Percentiles rank a stretch among this genome's conserved stretches.
Evolutionary conservation across 2,888 invertebrate genomes (phyloP).

Genomic region (Coenonympha arcania): DNA sequence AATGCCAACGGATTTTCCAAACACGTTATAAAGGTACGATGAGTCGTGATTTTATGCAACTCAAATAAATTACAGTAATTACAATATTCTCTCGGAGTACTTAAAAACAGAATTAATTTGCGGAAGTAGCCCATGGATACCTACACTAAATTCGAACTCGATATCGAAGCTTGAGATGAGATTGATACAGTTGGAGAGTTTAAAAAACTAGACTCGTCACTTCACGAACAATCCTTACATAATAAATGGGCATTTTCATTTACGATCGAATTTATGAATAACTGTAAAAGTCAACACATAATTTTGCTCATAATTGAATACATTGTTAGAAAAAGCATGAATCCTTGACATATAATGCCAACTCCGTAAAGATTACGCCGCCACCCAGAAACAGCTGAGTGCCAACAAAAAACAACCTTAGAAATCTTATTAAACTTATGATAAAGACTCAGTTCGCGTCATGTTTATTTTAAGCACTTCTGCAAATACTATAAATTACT

Average conservation of each 20-base stretch:
- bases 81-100: background rate
- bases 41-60: background rate
- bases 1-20: constrained; percentile 9
- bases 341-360: background rate
- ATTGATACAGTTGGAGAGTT: too few species aligned
- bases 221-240: too few species aligned
- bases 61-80: background rate
- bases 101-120: too few species aligned
- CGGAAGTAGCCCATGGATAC: too few species aligned
- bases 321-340: background rate
- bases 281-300: too few species aligned
- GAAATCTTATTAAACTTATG: background rate
- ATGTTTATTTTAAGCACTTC: background rate
- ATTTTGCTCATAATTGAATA: background rate
- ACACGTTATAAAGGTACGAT: constrained; percentile 6
- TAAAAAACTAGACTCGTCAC: too few species aligned
- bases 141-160: too few species aligned
- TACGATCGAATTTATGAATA: too few species aligned
- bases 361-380: background rate
- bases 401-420: constrained; percentile 2
- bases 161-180: too few species aligned
- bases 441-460: background rate
- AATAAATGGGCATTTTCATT: too few species aligned
- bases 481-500: background rate
- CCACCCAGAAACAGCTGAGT: background rate